phyloP scores from a whole-genome alignment of 2,888 invertebrate species.

The Limnephilus auricula region DNA sequence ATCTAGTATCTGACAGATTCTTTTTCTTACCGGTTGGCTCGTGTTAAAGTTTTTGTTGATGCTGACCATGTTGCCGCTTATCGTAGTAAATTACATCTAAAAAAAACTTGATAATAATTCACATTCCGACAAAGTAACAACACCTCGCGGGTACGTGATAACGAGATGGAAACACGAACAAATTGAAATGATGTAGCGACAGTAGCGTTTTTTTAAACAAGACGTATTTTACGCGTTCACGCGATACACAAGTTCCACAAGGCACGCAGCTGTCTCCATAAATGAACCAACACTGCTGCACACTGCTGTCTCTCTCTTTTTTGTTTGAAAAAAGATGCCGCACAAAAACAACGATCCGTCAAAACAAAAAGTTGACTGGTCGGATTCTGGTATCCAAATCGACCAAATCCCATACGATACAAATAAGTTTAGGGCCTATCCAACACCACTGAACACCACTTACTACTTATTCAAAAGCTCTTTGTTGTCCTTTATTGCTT shows the following conservation, averaged over 20 bases:
- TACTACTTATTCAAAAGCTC: background rate
- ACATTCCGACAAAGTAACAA: conserved; percentile 39
- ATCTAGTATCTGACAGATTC: background rate
- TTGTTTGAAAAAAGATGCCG: background rate
- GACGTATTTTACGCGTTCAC: conserved; percentile 43
- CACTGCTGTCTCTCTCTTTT: background rate
- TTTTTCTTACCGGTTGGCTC: conserved; percentile 61
- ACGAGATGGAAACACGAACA: conserved; percentile 29
- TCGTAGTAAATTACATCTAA: conserved; percentile 41
- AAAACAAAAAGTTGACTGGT: background rate
- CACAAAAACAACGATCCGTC: no score
- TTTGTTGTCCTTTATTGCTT: background rate
- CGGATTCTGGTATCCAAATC: no score
- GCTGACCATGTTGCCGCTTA: conserved; percentile 62
- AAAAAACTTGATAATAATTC: conserved; percentile 41
- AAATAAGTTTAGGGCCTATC: background rate
- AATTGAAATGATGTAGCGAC: background rate
- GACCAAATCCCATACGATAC: background rate
- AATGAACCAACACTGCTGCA: no score
- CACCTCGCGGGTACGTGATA: conserved; percentile 44
- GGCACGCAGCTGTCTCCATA: background rate
- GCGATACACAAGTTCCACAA: conserved; percentile 31
- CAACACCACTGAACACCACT: background rate
- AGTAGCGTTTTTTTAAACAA: conserved; percentile 4
- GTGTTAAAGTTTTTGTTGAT: conserved; percentile 64